Percentiles rank a stretch among this genome's conserved stretches.
Evolutionary conservation across 2,888 invertebrate genomes (phyloP).

Genomic region (Napeogenes sylphis): DNA sequence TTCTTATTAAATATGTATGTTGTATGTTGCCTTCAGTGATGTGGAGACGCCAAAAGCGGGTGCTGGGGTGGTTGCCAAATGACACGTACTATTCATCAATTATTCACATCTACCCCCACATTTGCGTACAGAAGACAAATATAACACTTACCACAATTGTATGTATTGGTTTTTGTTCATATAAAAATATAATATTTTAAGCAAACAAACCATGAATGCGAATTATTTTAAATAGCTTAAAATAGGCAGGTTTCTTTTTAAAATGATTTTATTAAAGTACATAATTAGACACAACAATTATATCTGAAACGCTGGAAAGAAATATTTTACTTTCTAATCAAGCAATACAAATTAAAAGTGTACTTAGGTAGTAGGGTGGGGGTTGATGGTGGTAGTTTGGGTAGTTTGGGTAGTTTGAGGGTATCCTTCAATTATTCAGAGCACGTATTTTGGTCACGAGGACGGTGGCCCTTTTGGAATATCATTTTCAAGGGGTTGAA

Average conservation of each 20-base stretch:
- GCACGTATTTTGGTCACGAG: constrained; percentile 73
- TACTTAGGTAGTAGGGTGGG: constrained; percentile 37
- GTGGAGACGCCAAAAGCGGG: constrained; percentile 30
- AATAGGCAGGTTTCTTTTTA: too few relatives aligned
- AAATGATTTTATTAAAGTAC: not conserved
- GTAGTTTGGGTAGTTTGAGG: constrained; percentile 31
- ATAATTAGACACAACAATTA: not conserved
- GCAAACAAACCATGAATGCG: too few relatives aligned
- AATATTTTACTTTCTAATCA: constrained; percentile 43
- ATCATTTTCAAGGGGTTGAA: constrained; percentile 49
- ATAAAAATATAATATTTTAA: not conserved
- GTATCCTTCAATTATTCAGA: constrained; percentile 66
- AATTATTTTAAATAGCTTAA: too few relatives aligned
- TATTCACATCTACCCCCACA: constrained; percentile 74
- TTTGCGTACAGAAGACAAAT: constrained; percentile 77
- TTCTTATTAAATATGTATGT: constrained; percentile 20
- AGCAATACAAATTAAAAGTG: constrained; percentile 44
- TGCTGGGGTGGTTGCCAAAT: constrained; percentile 70
- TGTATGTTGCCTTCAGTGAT: constrained; percentile 33
- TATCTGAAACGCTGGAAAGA: constrained; percentile 34
- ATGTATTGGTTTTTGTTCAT: constrained; percentile 1
- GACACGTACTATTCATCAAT: constrained; percentile 67
- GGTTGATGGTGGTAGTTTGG: not conserved
- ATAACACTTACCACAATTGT: constrained; percentile 53
- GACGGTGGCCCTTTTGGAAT: constrained; percentile 43